These are phyloP conservation scores for Trichonephila clavata DNA, from an alignment of 1,140 invertebrate genomes.

Conservation along the genomic window DNA sequence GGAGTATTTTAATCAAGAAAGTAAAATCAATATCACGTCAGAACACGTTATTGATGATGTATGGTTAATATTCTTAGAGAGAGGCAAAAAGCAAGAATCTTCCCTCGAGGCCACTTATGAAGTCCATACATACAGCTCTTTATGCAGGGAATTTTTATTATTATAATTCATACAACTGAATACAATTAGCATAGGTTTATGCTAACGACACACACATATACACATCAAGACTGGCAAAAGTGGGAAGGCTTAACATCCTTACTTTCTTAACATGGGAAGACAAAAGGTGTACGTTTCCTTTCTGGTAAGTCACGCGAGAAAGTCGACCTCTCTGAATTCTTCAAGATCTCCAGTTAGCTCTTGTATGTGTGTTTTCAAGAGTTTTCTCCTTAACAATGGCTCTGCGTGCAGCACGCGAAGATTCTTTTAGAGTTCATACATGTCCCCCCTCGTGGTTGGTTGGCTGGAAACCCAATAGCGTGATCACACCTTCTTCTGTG, in stretches of 20 bases:
- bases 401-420: conserved; percentile 64
- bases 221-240: background rate
- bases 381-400: conserved; percentile 59
- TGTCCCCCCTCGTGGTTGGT: conserved; percentile 3
- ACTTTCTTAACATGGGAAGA: conserved; percentile 60
- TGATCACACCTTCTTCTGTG: conserved; percentile 62
- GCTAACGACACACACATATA: conserved; percentile 35
- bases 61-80: background rate
- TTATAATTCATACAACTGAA: conserved; percentile 73
- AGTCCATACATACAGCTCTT: background rate
- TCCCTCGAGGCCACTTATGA: background rate
- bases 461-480: background rate
- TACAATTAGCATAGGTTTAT: conserved; percentile 72
- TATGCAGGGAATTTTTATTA: conserved; percentile 56
- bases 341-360: conserved; percentile 29
- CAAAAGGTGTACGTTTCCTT: conserved; percentile 72
- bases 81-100: background rate
- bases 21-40: too few species aligned
- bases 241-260: background rate
- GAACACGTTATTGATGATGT: background rate
- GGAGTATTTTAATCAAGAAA: too few species aligned
- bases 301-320: conserved; percentile 64
- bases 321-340: conserved; percentile 64
- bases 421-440: conserved; percentile 67
- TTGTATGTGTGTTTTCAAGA: conserved; percentile 42